Conservation (phyloP, 2,113 vertebrate species). For the Lagopus muta region DNA sequence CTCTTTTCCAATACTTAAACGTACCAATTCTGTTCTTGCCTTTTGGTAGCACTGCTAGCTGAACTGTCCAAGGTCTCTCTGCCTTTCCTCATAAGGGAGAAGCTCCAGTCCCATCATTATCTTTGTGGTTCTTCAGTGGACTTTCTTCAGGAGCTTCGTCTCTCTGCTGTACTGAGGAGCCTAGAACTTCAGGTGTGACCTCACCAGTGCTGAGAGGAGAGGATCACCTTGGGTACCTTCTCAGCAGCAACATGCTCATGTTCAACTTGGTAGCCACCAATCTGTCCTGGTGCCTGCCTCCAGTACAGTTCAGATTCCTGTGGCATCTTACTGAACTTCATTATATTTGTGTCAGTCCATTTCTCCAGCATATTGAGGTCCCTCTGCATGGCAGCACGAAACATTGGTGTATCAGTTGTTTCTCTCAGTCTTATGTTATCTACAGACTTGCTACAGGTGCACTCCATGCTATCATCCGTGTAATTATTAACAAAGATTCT, state of each 20-base stretch:
- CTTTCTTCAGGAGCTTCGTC: background rate
- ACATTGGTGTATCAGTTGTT: background rate
- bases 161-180: background rate
- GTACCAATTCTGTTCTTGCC: background rate
- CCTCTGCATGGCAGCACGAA: background rate
- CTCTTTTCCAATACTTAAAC: background rate
- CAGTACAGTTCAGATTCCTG: background rate
- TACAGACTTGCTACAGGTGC: background rate
- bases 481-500: background rate
- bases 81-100: background rate
- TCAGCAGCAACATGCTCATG: background rate
- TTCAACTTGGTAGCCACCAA: background rate
- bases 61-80: background rate
- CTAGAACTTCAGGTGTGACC: background rate
- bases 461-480: background rate
- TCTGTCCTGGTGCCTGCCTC: background rate
- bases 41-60: background rate
- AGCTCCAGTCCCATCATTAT: background rate
- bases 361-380: background rate
- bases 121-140: background rate
- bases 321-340: background rate
- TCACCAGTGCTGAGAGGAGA: background rate
- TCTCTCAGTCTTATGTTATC: background rate
- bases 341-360: background rate
- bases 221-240: background rate